These are phyloP conservation scores for Helicoverpa assulta DNA, from an alignment of 2,888 invertebrate species.

Conservation along the genomic window DNA sequence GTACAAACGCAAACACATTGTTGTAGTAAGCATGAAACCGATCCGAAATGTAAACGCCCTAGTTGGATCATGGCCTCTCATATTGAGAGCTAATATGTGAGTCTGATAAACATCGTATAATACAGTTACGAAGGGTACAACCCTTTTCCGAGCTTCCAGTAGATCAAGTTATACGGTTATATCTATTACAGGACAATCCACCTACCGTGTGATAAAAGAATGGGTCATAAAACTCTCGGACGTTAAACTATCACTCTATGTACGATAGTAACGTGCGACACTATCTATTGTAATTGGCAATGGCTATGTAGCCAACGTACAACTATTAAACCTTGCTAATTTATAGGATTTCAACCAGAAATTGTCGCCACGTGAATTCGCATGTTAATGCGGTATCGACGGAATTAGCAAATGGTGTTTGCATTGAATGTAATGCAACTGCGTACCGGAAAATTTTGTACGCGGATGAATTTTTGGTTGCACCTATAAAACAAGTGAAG, in stretches of 20 bases:
- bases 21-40: neutral
- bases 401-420: constrained; percentile 33
- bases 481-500: constrained; percentile 1
- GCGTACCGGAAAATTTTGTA: constrained; percentile 24
- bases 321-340: constrained; percentile 24
- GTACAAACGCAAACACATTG: neutral
- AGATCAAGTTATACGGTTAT: constrained; percentile 2
- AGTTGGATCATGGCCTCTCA: constrained; percentile 2
- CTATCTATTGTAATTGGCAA: constrained; percentile 10
- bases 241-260: constrained; percentile 6
- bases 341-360: constrained; percentile 40
- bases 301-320: neutral
- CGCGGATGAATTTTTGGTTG: constrained; percentile 11
- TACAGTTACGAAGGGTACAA: constrained; percentile 21
- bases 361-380: constrained; percentile 32
- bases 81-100: neutral
- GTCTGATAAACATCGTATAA: constrained; percentile 8
- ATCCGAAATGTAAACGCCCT: neutral
- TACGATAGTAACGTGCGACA: constrained; percentile 12
- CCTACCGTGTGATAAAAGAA: constrained; percentile 25
- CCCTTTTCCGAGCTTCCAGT: constrained; percentile 16
- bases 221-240: constrained; percentile 10
- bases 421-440: constrained; percentile 23
- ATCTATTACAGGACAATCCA: constrained; percentile 1
- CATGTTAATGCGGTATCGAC: constrained; percentile 26